Conservation (phyloP, 2,888 invertebrate species). For the Papilio gigon region DNA sequence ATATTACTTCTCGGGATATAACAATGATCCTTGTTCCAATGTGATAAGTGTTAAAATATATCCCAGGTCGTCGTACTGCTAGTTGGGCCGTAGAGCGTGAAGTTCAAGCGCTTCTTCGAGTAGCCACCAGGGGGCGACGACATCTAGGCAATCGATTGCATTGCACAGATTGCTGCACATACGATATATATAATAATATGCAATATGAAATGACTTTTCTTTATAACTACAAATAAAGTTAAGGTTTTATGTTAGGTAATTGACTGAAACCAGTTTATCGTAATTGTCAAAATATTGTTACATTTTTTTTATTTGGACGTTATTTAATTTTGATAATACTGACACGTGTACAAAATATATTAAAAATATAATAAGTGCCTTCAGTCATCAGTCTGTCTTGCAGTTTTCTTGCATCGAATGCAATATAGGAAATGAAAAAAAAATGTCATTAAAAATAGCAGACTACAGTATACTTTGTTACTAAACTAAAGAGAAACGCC, state of each 20-base stretch:
- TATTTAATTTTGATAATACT: no score
- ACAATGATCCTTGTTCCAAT: slow-evolving; percentile 9
- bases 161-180: slow-evolving; percentile 39
- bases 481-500: slow-evolving; percentile 22
- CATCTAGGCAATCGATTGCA: slow-evolving; percentile 43
- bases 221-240: no score
- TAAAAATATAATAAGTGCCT: not conserved
- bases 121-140: slow-evolving; percentile 39
- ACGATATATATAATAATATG: slow-evolving; percentile 26
- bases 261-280: no score
- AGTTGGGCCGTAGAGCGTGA: slow-evolving; percentile 51
- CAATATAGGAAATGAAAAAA: not conserved
- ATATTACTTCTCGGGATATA: not conserved
- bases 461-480: not conserved
- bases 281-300: no score
- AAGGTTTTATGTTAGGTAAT: no score
- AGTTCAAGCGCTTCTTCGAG: slow-evolving; percentile 49
- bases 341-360: no score
- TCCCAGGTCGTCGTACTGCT: slow-evolving; percentile 38
- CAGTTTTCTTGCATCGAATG: not conserved
- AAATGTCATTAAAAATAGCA: not conserved
- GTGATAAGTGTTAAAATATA: slow-evolving; percentile 16
- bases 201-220: no score
- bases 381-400: not conserved
- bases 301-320: no score